Evolutionary conservation across 2,888 invertebrate genomes (phyloP).

Genomic region (Mesochorus sp.): DNA sequence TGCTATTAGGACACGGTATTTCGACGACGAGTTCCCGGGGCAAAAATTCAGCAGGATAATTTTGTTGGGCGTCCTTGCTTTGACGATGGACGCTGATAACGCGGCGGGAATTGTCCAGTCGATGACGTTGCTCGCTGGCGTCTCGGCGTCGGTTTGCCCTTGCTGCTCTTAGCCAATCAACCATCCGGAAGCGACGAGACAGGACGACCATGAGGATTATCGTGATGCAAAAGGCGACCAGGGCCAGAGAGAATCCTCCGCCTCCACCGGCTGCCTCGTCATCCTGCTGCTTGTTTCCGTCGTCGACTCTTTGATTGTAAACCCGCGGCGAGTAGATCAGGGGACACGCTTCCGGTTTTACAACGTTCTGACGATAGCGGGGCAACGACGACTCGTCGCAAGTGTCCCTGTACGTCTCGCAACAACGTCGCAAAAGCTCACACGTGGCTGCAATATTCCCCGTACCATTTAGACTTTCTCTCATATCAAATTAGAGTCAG

Average conservation of each 20-base stretch:
- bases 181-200: not conserved
- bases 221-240: not conserved
- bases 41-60: conserved; percentile 66
- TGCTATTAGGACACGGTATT: conserved; percentile 12
- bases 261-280: not conserved
- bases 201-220: not conserved
- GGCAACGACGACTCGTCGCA: too few species aligned
- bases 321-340: not conserved
- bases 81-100: not conserved
- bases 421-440: conserved; percentile 45
- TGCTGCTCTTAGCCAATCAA: not conserved
- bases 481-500: too few species aligned
- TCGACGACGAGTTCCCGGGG: conserved; percentile 19
- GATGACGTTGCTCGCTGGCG: not conserved
- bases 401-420: conserved; percentile 41
- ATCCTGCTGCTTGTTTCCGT: not conserved
- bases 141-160: not conserved
- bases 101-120: not conserved
- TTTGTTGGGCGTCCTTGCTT: conserved; percentile 63
- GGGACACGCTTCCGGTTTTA: not conserved
- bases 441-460: conserved; percentile 41
- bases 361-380: not conserved
- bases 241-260: not conserved
- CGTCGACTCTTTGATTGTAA: not conserved
- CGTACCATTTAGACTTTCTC: not conserved